Evolutionary conservation across 1,140 invertebrate genomes (phyloP).

Genomic region (Philaenus spumarius): DNA sequence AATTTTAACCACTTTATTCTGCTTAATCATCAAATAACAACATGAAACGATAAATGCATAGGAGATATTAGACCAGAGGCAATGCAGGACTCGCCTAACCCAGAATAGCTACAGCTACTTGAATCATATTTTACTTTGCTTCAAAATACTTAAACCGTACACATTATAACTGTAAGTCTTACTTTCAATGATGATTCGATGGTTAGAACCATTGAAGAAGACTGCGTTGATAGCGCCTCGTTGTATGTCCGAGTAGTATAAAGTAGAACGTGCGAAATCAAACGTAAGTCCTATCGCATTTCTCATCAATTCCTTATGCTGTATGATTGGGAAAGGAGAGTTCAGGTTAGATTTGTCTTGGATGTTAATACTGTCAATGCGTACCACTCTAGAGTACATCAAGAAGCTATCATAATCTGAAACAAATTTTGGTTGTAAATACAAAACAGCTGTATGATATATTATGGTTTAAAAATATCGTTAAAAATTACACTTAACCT

Average conservation of each 20-base stretch:
- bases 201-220: slow-evolving; percentile 71
- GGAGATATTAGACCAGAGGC: too few relatives aligned
- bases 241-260: slow-evolving; percentile 87
- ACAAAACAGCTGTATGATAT: too few relatives aligned
- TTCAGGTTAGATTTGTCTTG: slow-evolving; percentile 58
- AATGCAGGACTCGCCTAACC: too few relatives aligned
- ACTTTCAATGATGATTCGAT: slow-evolving; percentile 61
- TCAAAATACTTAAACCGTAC: not conserved
- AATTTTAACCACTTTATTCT: too few relatives aligned
- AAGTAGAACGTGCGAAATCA: slow-evolving; percentile 58
- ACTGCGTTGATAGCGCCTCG: slow-evolving; percentile 73
- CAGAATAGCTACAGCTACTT: too few relatives aligned
- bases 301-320: slow-evolving; percentile 59
- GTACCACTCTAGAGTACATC: slow-evolving; percentile 63
- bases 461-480: too few relatives aligned
- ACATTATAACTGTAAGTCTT: slow-evolving; percentile 38
- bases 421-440: too few relatives aligned
- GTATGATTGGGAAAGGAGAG: slow-evolving; percentile 66
- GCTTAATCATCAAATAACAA: too few relatives aligned
- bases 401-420: slow-evolving; percentile 66
- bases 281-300: slow-evolving; percentile 80
- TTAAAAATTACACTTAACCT: too few relatives aligned
- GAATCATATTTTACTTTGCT: not conserved
- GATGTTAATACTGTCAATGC: slow-evolving; percentile 70
- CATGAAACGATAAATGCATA: too few relatives aligned